Base-by-base conservation (phyloP, 2,888 invertebrate genomes). In the Sinohyriopsis cumingii region DNA sequence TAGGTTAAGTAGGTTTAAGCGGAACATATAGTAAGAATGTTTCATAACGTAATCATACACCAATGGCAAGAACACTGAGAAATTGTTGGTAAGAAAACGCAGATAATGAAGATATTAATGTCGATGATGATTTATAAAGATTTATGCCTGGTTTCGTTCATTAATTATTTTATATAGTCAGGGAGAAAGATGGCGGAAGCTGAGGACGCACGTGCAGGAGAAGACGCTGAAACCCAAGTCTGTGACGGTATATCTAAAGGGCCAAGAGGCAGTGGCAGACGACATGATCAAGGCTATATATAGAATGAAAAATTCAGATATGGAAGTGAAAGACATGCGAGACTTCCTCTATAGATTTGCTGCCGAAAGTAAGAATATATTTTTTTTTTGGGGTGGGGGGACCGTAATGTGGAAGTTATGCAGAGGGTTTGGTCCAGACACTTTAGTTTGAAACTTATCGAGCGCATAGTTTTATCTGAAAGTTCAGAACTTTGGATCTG, bases 311-410 rank as follows among this genome's bases (percentile, higher is more conserved):
- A 80, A 88, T 70, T 64, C 78, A 19, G 76, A 88, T 63, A 80
- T 82, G 54, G 73, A 87, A 56, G 72, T 91, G 20, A 67, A 82
- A 22, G 90, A 92, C 82, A 71, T 91, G 22, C 56, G 76, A 5
- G 68, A 71, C 1, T 63, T 79, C 18, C 63, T 86, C 4, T 71
- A 75, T 62, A 83, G 73, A 72, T 86, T 80, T 61, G 79, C 84
- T 9, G 82, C 82, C 71, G 86, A 86, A 78, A 78, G 86, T 86
- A 73, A 68, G 77, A n/a, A 63, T 12, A 18, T 28, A 15, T 12
- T 45, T 45, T 33, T 25, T 25, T 25, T 25, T 25, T 25, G 3
- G 25, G 2, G 2, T 25, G 25, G 25, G 25, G 25, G 45, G 12
- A 1, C 3, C 45, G 45, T 45, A 12, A 45, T 45, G 12, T 45